Evolutionary conservation across 2,888 invertebrate genomes (phyloP), one percentile per base, ranked within the genome.

Genomic region (Spicauda simplicius): DNA sequence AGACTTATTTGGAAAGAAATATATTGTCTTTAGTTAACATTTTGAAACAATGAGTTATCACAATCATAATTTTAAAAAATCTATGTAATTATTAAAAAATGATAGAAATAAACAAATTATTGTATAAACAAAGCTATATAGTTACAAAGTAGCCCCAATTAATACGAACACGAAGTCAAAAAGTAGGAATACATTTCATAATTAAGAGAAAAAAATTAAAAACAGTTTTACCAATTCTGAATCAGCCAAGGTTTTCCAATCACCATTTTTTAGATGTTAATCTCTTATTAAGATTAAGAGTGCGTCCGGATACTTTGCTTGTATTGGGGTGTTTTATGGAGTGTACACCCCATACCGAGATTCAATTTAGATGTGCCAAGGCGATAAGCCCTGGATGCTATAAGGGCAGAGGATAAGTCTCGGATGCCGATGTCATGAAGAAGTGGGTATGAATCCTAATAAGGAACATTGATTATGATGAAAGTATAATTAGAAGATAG

Each of bases 291-390:
- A 63, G 72, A 75, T 77, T 75, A 69, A 50, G 53, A 71, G 71
- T 73, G 71, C 64, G 71, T 69, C 70, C 69, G 71, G 74, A 75
- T 77, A 74, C 74, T 74, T 76, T 74, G 71, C 76, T 77, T 72
- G 74, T 75, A 77, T 72, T 73, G 74, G 74, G 70, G 73, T 75
- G 74, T 83, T 91, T 90, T 90, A 91, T 88, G 81, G 83, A 83
- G 81, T 82, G 81, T 79, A 77, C 81, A 83, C 83, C 86, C 87
- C 80, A 80, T 77, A 83, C 77, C 83, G 82, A 81, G 85, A 91
- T 91, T 91, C 90, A 91, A 92, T 91, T 91, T 91, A 91, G 91
- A 92, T 91, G 78, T 76, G 81, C 80, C 81, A 81, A 80, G 80
- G 76, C 81, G 91, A 90, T 91, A 89, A 79, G 79, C 25, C 5